These are phyloP conservation scores for Meda fulgida DNA, from an alignment of 2,797 vertebrate genomes.

Conservation along the genomic window DNA sequence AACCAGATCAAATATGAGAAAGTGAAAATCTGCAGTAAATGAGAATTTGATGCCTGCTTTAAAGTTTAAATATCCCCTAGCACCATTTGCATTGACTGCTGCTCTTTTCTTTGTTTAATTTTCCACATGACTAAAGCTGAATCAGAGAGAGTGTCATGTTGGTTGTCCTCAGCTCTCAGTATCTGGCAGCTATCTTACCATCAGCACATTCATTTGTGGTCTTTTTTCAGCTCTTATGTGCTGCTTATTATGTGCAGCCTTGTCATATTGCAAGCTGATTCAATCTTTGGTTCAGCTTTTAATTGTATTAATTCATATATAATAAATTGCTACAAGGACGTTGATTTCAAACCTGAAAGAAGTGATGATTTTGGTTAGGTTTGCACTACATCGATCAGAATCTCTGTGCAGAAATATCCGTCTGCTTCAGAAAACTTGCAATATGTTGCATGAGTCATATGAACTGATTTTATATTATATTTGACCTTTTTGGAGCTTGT, in stretches of 20 bases:
- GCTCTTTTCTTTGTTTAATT: constrained; percentile 65
- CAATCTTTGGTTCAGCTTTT: neutral
- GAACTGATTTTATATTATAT: neutral
- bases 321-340: neutral
- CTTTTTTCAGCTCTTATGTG: constrained; percentile 29
- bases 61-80: constrained; percentile 48
- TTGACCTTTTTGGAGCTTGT: neutral
- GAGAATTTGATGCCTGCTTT: constrained; percentile 49
- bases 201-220: constrained; percentile 34
- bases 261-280: constrained; percentile 4
- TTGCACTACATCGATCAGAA: neutral
- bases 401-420: neutral
- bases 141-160: constrained; percentile 47
- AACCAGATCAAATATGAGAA: neutral
- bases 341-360: neutral
- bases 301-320: neutral
- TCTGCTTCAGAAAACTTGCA: neutral
- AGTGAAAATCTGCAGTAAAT: constrained; percentile 54
- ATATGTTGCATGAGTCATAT: neutral
- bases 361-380: neutral
- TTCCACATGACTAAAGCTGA: constrained; percentile 64
- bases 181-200: constrained; percentile 32
- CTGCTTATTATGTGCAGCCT: constrained; percentile 6
- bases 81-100: constrained; percentile 41
- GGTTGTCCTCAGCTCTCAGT: constrained; percentile 35